Evolutionary conservation across 2,113 vertebrate genomes (phyloP), one percentile per base, ranked within the genome.

Genomic region (Atlantisia rogersi): DNA sequence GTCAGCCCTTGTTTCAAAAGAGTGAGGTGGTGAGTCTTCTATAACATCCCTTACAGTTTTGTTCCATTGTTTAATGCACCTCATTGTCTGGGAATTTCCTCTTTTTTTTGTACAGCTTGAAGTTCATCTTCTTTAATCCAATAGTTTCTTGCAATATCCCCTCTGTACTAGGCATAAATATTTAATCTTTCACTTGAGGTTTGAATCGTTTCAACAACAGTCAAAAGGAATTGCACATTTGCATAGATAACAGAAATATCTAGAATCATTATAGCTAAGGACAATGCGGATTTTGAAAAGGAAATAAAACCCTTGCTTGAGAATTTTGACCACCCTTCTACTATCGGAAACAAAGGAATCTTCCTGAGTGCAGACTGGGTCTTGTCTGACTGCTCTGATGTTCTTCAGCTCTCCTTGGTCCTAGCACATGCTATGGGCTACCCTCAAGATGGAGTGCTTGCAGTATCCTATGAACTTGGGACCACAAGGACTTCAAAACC

Each of bases 71-170:
- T 94, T 85, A 92, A 94, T 75, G 88, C 42, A 64, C 63, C 77
- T 92, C 92, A 95, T 80, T 89, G 86, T 95, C 94, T 94, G 81
- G 63, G 88, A 94, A 97, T 96, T 96, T 91, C 46, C 26, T 88
- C 16, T 44, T 42, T 42, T 42, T 67, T 59, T 62, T 22, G 2
- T 91, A 82, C 74, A 87, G 55, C 59, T 73, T 94, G 37, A 95
- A 92, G 92, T 94, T 94, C 31, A 11, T 73, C 86, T 94, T 74
- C 80, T 83, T 94, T 94, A 6, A 65, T 82, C 65, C 62, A 46
- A 7, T 93, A 4, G 2, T 79, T 95, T 88, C 56, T 95, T 89
- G 58, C 67, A 94, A 69, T 91, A 93, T 62, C n/a, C 37, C 65
- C 48, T 71, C 65, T 82, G 44, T 64, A 74, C 35, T 53, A 69